Evolutionary conservation across 2,888 invertebrate species (phyloP).

Genomic region (Pseudoips prasinana): DNA sequence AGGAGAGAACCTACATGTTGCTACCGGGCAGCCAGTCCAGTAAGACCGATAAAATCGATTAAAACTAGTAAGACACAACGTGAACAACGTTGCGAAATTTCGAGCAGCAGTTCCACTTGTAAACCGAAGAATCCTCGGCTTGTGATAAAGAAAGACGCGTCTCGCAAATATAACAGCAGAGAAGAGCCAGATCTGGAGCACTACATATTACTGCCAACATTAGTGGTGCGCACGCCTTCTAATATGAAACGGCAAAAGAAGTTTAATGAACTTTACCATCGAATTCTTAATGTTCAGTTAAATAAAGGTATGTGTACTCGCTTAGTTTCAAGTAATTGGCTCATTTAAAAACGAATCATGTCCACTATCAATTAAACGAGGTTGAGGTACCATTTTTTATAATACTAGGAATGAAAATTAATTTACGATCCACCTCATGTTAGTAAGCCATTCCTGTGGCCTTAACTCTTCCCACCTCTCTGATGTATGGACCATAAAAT

Average conservation of each 20-base stretch:
- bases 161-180: constrained; percentile 44
- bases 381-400: too few relatives aligned
- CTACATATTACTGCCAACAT: constrained; percentile 66
- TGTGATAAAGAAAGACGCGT: constrained; percentile 57
- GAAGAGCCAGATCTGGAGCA: constrained; percentile 66
- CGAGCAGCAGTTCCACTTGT: constrained; percentile 51
- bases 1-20: constrained; percentile 57
- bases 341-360: too few relatives aligned
- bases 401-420: too few relatives aligned
- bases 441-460: too few relatives aligned
- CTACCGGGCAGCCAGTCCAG: constrained; percentile 50
- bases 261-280: constrained; percentile 71
- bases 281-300: constrained; percentile 60
- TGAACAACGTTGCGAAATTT: constrained; percentile 30
- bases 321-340: constrained; percentile 1
- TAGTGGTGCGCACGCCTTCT: constrained; percentile 70
- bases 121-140: constrained; percentile 55
- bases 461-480: too few relatives aligned
- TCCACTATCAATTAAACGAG: too few relatives aligned
- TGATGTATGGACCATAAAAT: too few relatives aligned
- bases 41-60: constrained; percentile 32
- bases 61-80: constrained; percentile 16
- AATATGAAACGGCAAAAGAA: constrained; percentile 71
- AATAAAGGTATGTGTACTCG: constrained; percentile 44
- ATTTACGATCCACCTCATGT: too few relatives aligned